These are phyloP conservation scores for Trisateles emortualis DNA, from an alignment of 2,888 invertebrate genomes.

Conservation along the genomic window DNA sequence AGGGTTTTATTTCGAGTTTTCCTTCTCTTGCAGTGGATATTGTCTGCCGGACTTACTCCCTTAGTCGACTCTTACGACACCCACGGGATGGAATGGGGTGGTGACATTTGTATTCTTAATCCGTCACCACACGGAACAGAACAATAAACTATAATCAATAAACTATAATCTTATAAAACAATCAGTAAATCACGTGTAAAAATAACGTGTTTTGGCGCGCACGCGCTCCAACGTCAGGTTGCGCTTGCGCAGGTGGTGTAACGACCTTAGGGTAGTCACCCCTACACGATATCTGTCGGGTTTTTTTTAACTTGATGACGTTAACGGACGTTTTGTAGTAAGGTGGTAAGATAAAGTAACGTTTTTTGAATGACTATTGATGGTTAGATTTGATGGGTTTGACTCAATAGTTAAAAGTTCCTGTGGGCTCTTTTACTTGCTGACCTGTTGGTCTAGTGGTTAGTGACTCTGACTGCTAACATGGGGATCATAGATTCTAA, in stretches of 20 bases:
- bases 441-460: too few relatives aligned
- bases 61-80: too few relatives aligned
- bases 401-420: too few relatives aligned
- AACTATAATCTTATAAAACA: background rate
- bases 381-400: too few relatives aligned
- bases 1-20: too few relatives aligned
- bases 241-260: slow-evolving; percentile 61
- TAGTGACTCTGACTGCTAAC: too few relatives aligned
- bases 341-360: slow-evolving; percentile 9
- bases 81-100: too few relatives aligned
- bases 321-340: slow-evolving; percentile 40
- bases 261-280: slow-evolving; percentile 69
- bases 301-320: slow-evolving; percentile 6
- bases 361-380: background rate
- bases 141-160: background rate
- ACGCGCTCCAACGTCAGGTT: slow-evolving; percentile 81
- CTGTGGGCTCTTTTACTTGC: too few relatives aligned
- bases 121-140: background rate
- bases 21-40: too few relatives aligned
- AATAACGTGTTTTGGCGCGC: slow-evolving; percentile 50
- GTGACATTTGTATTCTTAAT: too few relatives aligned
- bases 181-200: slow-evolving; percentile 8
- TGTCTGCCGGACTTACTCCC: too few relatives aligned
- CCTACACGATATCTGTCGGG: slow-evolving; percentile 28
- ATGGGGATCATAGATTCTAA: too few relatives aligned